These are phyloP conservation scores for Lepeophtheirus salmonis DNA, from an alignment of 1,140 invertebrate species.

Conservation along the genomic window DNA sequence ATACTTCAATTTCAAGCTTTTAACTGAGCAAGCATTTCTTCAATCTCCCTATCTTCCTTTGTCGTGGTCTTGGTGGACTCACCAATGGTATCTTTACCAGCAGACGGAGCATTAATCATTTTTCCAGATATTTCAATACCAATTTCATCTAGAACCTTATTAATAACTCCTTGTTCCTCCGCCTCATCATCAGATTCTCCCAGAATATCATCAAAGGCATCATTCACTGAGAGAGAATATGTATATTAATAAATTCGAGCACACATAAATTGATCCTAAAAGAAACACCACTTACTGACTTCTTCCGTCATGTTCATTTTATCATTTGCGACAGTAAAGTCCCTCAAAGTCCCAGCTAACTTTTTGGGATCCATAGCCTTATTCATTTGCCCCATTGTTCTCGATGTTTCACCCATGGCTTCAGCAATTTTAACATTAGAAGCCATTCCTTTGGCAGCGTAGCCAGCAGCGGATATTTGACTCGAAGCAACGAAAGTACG, in stretches of 20 bases:
- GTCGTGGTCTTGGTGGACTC: not conserved
- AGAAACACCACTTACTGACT: constrained; percentile 74
- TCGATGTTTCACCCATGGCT: constrained; percentile 64
- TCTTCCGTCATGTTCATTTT: constrained; percentile 89
- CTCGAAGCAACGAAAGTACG: constrained; percentile 53
- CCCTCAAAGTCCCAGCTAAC: constrained; percentile 54
- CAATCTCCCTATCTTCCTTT: constrained; percentile 16
- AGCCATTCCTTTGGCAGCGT: constrained; percentile 65
- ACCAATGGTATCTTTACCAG: not conserved
- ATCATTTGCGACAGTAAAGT: constrained; percentile 57
- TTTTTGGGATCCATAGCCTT: constrained; percentile 65
- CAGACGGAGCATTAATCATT: constrained; percentile 30
- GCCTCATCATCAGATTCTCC: constrained; percentile 58
- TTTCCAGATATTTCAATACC: constrained; percentile 81
- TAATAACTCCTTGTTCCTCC: constrained; percentile 63
- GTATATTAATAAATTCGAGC: too few relatives aligned
- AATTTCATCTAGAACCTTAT: constrained; percentile 79
- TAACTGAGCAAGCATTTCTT: constrained; percentile 15
- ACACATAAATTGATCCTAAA: too few relatives aligned
- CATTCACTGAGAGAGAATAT: constrained; percentile 47
- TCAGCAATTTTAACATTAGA: constrained; percentile 64
- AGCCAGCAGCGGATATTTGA: constrained; percentile 49
- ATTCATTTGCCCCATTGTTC: constrained; percentile 72
- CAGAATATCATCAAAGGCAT: constrained; percentile 72
- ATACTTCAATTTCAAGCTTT: too few relatives aligned